These are phyloP conservation scores for Diaperis boleti DNA, from an alignment of 2,888 invertebrate species.

Conservation along the genomic window DNA sequence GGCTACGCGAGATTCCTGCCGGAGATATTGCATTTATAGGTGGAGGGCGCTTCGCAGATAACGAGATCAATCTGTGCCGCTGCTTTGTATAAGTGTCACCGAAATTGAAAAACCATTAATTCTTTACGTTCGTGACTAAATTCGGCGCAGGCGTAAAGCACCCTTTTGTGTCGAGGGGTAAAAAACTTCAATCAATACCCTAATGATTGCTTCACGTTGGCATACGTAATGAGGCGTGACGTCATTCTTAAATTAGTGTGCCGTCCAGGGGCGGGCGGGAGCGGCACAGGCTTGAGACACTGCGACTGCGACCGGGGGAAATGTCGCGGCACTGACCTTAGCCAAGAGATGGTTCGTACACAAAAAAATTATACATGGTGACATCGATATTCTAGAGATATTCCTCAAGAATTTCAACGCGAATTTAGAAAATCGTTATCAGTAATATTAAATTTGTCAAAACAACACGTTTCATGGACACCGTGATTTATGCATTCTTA, in stretches of 20 bases:
- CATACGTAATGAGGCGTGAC: constrained; percentile 66
- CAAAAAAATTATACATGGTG: too few species aligned
- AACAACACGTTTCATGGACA: too few species aligned
- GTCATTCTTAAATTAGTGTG: constrained; percentile 62
- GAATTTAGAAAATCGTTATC: too few species aligned
- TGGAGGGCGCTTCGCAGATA: constrained; percentile 38
- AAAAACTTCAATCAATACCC: constrained; percentile 66
- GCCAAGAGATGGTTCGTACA: too few species aligned
- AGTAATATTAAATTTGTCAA: too few species aligned
- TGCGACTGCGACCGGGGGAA: constrained; percentile 16
- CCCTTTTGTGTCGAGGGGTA: constrained; percentile 56
- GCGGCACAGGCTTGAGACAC: constrained; percentile 33
- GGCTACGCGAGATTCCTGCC: constrained; percentile 29
- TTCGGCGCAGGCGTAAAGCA: constrained; percentile 57
- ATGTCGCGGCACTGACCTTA: constrained; percentile 28
- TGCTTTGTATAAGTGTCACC: constrained; percentile 60
- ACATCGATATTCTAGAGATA: too few species aligned
- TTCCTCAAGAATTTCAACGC: too few species aligned
- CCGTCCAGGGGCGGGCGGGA: constrained; percentile 29
- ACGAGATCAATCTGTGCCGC: constrained; percentile 54
- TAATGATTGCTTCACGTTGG: constrained; percentile 66
- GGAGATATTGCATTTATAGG: too few species aligned
- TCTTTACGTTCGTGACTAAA: constrained; percentile 60
- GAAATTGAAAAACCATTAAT: constrained; percentile 65
- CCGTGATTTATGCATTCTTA: too few species aligned